A percentile compares a stretch with the other conserved stretches of the same genome.
Conservation (phyloP, 2,113 vertebrate species). For the Pygathrix nemaeus region DNA sequence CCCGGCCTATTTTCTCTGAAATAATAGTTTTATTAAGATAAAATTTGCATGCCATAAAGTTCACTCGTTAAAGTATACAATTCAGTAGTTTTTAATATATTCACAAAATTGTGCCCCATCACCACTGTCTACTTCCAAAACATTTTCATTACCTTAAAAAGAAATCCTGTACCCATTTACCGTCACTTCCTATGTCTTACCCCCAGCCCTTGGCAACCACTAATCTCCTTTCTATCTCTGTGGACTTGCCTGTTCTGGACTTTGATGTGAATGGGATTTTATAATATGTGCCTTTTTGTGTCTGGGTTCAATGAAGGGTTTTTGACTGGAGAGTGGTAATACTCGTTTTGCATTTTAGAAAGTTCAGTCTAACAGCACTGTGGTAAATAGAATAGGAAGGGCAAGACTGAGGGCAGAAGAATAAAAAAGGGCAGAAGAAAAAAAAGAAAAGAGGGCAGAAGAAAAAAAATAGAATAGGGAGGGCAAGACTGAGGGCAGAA, state of each 20-base stretch:
- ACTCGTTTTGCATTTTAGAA: neutral
- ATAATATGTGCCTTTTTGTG: neutral
- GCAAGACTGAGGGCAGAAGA: neutral
- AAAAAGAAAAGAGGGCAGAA: neutral
- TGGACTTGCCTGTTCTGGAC: neutral
- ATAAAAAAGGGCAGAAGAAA: neutral
- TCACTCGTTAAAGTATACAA: neutral
- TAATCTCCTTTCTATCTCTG: neutral
- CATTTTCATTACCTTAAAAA: neutral
- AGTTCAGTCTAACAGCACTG: neutral
- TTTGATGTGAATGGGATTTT: neutral
- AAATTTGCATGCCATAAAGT: neutral
- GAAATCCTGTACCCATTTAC: neutral
- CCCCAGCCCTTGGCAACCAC: neutral
- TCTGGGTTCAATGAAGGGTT: neutral
- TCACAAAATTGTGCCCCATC: neutral
- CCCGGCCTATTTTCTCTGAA: neutral
- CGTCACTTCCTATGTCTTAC: neutral
- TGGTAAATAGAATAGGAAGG: neutral
- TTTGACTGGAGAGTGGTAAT: neutral
- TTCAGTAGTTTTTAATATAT: slow-evolving; percentile 7
- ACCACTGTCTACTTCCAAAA: neutral
- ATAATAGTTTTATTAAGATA: neutral
- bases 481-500: neutral
- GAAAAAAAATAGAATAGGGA: neutral